These are phyloP conservation scores for Azorinus chamasolen DNA, from an alignment of 2,888 invertebrate species.

Conservation along the genomic window DNA sequence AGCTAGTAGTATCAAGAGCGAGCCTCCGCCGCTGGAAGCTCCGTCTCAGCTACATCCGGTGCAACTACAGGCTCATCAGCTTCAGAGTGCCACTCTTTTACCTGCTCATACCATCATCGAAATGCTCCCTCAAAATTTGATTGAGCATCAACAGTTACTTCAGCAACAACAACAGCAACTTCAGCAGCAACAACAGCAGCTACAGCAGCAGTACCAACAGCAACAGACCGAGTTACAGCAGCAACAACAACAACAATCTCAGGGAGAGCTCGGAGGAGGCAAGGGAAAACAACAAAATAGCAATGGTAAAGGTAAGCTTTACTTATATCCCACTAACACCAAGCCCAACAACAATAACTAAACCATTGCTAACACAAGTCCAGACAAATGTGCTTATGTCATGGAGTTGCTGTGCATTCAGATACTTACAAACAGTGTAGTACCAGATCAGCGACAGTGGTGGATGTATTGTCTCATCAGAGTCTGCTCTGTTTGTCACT, in stretches of 20 bases:
- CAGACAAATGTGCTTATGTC: too few species aligned
- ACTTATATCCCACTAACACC: too few species aligned
- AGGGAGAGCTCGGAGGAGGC: constrained; percentile 4
- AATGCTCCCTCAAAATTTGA: constrained; percentile 58
- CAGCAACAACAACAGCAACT: constrained; percentile 59
- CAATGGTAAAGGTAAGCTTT: too few species aligned
- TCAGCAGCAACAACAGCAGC: constrained; percentile 55
- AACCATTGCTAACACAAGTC: too few species aligned
- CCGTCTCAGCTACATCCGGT: constrained; percentile 56
- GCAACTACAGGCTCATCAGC: constrained; percentile 44
- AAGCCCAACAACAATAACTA: too few species aligned
- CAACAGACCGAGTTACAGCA: constrained; percentile 42
- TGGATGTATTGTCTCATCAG: too few species aligned
- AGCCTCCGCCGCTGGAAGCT: constrained; percentile 49
- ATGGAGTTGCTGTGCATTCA: too few species aligned
- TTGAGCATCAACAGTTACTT: constrained; percentile 56
- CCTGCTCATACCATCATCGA: constrained; percentile 56
- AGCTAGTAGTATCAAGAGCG: constrained; percentile 27
- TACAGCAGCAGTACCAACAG: constrained; percentile 44
- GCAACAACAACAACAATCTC: constrained; percentile 22
- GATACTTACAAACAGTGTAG: too few species aligned
- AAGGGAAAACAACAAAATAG: too few species aligned
- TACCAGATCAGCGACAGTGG: too few species aligned
- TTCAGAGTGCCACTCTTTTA: constrained; percentile 32
- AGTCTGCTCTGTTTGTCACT: too few species aligned